These are phyloP conservation scores for Apostichopus japonicus DNA, from an alignment of 35 echinoderm and acorn worm species.

Conservation along the genomic window DNA sequence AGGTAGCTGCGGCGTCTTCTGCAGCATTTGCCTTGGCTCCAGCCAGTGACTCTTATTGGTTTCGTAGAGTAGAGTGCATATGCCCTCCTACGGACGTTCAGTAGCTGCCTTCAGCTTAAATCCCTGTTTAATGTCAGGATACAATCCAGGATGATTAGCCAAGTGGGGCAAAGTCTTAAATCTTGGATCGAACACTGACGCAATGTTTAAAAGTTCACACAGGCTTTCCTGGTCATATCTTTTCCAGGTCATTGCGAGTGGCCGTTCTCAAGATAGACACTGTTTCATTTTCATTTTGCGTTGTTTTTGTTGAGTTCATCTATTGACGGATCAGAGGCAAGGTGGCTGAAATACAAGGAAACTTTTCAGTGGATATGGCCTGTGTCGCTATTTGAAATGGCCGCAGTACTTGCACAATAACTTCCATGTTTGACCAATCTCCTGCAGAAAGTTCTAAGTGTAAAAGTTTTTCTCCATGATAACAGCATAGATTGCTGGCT, in stretches of 20 bases:
- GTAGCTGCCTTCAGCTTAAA: not conserved
- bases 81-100: not conserved
- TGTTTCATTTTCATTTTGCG: not conserved
- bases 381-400: conserved; percentile 11
- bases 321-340: conserved; percentile 19
- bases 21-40: not conserved
- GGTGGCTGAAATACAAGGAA: conserved; percentile 26
- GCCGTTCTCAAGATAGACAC: not conserved
- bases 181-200: not conserved
- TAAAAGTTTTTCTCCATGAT: not conserved
- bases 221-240: conserved; percentile 26
- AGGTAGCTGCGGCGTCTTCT: not conserved
- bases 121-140: not conserved
- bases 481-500: not conserved
- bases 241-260: conserved; percentile 28
- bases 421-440: not conserved
- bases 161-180: conserved; percentile 34
- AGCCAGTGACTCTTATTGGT: not conserved
- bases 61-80: not conserved
- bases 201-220: conserved; percentile 7
- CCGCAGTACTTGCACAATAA: conserved; percentile 21
- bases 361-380: conserved; percentile 27
- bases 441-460: not conserved
- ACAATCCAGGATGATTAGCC: not conserved
- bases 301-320: not conserved